Base-by-base conservation (phyloP, 2,797 vertebrate genomes). In the Parambassis ranga region DNA sequence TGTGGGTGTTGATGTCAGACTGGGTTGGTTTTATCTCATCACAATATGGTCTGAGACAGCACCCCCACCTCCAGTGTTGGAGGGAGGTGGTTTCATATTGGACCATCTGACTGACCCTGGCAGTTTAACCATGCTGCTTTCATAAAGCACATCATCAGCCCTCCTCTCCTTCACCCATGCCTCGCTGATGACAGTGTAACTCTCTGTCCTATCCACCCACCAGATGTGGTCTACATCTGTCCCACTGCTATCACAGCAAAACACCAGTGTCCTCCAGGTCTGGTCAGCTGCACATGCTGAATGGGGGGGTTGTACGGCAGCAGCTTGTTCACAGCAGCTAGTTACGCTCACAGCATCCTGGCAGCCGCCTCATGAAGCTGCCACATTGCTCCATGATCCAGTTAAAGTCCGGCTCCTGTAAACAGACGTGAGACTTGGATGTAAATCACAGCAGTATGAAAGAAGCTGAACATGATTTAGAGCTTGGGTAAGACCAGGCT, bases 211-310 rank as follows among this genome's bases (percentile, higher is more conserved):
- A 19, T 24, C 28, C 44, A 23, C 50, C 23, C 20, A 22, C 62
- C 74, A 85, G 79, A 81, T 82, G 78, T 75, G 51, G 30, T 56
- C 60, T 36, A 35, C 63, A 81, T 79, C 70, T 79, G 79, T 77
- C 38, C 52, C 4, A 1, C 49, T 56, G 51, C 67, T 30, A 41
- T 58, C 35, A 15, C n/a, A n/a, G n/a, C n/a, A 7, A 1, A 47
- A 14, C 39, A 48, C 42, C 20, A 3, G 6, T 50, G 69, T 65
- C 67, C 43, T 64, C 11, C 61, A 59, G 65, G 43, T 36, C 42
- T 11, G 48, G 7, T 71, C 48, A 61, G 65, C 48, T 41, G 46
- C 69, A 75, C 28, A 36, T 7, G 46, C 60, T 68, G 55, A 72
- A 65, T 37, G 37, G 9, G 48, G 48, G 24, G 58, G 23, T 41